Evolutionary conservation across 2,888 invertebrate genomes (phyloP).

Genomic region (Rhyacophila evoluta): DNA sequence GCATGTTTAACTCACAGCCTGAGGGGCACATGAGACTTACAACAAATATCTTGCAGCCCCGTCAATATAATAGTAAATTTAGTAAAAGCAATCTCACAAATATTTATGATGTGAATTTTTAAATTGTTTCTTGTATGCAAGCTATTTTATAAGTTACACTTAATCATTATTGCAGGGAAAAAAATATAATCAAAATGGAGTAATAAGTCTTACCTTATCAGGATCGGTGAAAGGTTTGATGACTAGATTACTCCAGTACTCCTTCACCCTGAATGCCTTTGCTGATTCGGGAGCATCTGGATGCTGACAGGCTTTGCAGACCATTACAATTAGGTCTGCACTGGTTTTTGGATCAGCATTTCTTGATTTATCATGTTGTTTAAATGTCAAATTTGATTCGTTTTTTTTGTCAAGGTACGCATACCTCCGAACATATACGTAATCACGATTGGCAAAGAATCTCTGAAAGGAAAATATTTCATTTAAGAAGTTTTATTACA

Average conservation of each 20-base stretch:
- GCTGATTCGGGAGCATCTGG: conserved; percentile 76
- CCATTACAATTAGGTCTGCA: conserved; percentile 70
- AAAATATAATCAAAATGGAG: background rate
- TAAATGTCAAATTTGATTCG: background rate
- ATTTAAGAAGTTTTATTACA: too few species aligned
- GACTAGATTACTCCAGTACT: conserved; percentile 91
- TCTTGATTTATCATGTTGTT: background rate
- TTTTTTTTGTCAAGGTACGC: conserved; percentile 39
- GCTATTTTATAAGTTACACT: too few species aligned
- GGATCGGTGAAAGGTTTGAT: conserved; percentile 77
- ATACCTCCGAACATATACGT: conserved; percentile 83
- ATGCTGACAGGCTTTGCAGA: conserved; percentile 79
- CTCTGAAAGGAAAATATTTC: conserved; percentile 67
- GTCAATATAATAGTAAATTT: too few species aligned
- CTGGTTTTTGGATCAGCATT: background rate
- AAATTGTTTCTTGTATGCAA: too few species aligned
- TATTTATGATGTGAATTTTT: too few species aligned
- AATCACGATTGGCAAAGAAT: conserved; percentile 87
- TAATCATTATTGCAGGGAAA: background rate
- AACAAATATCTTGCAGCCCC: too few species aligned
- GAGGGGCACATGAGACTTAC: too few species aligned
- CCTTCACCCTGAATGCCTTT: conserved; percentile 78
- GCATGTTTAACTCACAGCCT: too few species aligned
- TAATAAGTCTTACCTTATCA: conserved; percentile 65
- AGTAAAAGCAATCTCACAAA: too few species aligned